Conservation (phyloP, 2,113 vertebrate genomes). For the Corythaeola cristata region DNA sequence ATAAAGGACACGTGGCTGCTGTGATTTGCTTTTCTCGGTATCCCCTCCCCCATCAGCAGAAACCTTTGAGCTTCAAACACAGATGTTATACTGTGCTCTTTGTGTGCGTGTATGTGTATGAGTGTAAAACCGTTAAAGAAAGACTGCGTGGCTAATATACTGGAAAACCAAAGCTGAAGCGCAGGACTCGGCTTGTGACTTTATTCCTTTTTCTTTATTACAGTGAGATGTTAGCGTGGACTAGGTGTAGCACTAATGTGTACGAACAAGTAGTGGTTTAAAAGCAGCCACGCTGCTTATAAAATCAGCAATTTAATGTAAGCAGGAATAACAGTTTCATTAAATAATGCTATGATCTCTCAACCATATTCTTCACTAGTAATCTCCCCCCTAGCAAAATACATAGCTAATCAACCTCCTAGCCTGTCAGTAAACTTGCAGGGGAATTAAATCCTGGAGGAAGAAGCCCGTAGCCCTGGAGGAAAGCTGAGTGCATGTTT, state of each 20-base stretch:
- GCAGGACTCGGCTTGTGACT: neutral
- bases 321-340: slow-evolving; percentile 60
- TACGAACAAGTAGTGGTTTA: slow-evolving; percentile 7
- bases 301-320: slow-evolving; percentile 43
- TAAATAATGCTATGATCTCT: slow-evolving; percentile 69
- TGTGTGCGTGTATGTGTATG: slow-evolving; percentile 9
- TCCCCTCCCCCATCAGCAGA: slow-evolving; percentile 62
- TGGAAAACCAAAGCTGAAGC: neutral
- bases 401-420: slow-evolving; percentile 72
- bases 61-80: slow-evolving; percentile 54
- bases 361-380: slow-evolving; percentile 62
- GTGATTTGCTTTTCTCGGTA: slow-evolving; percentile 68
- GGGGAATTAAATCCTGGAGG: slow-evolving; percentile 78
- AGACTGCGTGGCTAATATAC: neutral
- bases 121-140: slow-evolving; percentile 6
- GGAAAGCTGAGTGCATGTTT: slow-evolving; percentile 79
- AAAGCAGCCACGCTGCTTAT: slow-evolving; percentile 29
- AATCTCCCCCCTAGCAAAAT: slow-evolving; percentile 69
- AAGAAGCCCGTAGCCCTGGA: slow-evolving; percentile 73
- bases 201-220: neutral
- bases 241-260: neutral
- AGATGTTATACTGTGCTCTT: slow-evolving; percentile 43
- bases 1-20: slow-evolving; percentile 56
- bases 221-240: neutral
- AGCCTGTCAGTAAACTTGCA: slow-evolving; percentile 71